Base-by-base conservation (phyloP, 2,113 vertebrate genomes). In the Lagopus muta region DNA sequence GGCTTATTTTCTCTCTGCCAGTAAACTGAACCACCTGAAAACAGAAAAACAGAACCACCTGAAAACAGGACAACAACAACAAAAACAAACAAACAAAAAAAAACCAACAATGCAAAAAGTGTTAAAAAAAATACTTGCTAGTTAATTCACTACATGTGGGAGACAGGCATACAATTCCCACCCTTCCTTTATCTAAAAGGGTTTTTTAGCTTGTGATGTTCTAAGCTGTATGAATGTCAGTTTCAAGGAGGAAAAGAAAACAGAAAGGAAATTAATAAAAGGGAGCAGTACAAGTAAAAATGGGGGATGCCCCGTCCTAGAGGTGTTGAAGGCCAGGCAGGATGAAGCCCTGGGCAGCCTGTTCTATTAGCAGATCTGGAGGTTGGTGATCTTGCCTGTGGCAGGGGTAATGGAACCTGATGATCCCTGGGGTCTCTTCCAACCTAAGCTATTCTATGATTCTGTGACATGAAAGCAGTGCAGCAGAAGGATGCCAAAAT, bases 1-100 rank as follows among this genome's bases (percentile, higher is more conserved):
- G 81, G 83, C 40, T 90, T 97, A 28, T 94, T 88, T 77, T 90
- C 88, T 88, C 81, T 93, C 58, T 95, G 90, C 98, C 97, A 98
- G 15, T 97, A 10, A 67, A 98, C 3, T 19, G 88, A 57, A 25
- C 94, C 88, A 75, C 92, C 98, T 98, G 83, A 83, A 93, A 90
- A 93, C 25, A 92, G 54, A 87, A 40, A 79, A 66, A 21, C 6
- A 25, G 13, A 28, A 28, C 14, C 14, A 54, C 28, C 14, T 28
- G 52, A 54, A 28, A 5, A 28, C 25, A 54, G 25, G 14, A 13
- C 48, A 25, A 48, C 45, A 45, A 47, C 8, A 52, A 25, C 13
- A 52, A 52, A 52, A 25, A 25, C 19, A 48, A 48, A 20, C 19
- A 48, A 24, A 50, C 12, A 48, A 48, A 24, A 50, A 50, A 50